Percentiles rank a stretch among this genome's conserved stretches.
Evolutionary conservation across 2,797 vertebrate species (phyloP).

Genomic region (Myripristis murdjan): DNA sequence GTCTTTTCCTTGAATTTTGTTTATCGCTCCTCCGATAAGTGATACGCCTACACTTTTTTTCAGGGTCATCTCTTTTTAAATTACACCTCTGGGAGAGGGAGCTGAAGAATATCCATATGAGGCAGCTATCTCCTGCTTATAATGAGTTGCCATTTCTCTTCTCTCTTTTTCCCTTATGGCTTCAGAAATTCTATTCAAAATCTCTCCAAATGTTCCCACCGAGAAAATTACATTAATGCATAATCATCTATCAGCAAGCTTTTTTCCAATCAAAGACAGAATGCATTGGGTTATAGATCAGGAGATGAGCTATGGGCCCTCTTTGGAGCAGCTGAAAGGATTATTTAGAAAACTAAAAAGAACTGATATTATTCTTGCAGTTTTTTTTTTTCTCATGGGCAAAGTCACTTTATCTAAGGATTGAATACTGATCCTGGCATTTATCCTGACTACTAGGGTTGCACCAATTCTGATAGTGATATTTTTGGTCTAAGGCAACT

Average conservation of each 20-base stretch:
- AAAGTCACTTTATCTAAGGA: neutral
- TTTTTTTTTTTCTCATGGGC: neutral
- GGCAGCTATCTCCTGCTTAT: constrained; percentile 13
- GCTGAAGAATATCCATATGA: constrained; percentile 20
- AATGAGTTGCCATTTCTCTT: constrained; percentile 25
- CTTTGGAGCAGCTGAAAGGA: neutral
- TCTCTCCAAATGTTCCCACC: constrained; percentile 20
- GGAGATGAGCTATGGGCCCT: constrained; percentile 5
- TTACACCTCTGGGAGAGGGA: constrained; percentile 14
- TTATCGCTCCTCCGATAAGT: constrained; percentile 27
- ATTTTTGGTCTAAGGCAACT: neutral
- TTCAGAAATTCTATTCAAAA: constrained; percentile 12
- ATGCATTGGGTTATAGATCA: neutral
- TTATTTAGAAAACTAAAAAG: constrained; percentile 9
- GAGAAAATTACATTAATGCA: constrained; percentile 12
- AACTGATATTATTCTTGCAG: neutral
- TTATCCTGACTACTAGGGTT: no score
- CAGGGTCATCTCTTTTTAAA: constrained; percentile 28
- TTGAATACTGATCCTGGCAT: neutral
- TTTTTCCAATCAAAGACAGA: constrained; percentile 15
- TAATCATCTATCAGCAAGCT: constrained; percentile 18
- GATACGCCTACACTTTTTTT: constrained; percentile 17
- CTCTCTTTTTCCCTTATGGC: constrained; percentile 23
- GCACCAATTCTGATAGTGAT: neutral
- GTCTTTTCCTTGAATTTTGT: constrained; percentile 13